These are phyloP conservation scores for Accipiter virgatus DNA, from an alignment of 2,113 vertebrate genomes.

Conservation along the genomic window DNA sequence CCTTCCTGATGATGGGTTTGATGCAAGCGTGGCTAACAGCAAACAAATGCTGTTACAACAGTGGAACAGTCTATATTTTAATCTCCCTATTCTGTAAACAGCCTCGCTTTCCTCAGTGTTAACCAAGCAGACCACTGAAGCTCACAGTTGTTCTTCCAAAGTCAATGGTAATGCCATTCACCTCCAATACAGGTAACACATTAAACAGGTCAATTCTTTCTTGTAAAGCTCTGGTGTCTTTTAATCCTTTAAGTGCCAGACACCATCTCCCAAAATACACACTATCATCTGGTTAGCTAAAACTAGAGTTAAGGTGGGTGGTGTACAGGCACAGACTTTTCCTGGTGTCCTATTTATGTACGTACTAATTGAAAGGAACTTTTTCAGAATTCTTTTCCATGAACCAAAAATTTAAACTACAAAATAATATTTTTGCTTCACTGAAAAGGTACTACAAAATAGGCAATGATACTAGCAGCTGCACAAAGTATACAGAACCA, in stretches of 20 bases:
- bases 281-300: constrained; percentile 35
- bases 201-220: not conserved
- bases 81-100: not conserved
- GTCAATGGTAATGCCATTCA: not conserved
- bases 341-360: not conserved
- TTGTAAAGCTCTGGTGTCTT: not conserved
- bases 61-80: not conserved
- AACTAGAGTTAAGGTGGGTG: constrained; percentile 26
- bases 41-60: not conserved
- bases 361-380: not conserved
- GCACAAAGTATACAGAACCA: not conserved
- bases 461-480: not conserved
- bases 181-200: not conserved
- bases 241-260: constrained; percentile 25
- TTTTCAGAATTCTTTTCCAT: not conserved
- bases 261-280: constrained; percentile 41
- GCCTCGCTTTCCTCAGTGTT: not conserved
- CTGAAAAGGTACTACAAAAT: not conserved
- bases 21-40: not conserved
- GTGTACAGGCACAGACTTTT: constrained; percentile 8
- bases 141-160: not conserved
- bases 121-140: not conserved
- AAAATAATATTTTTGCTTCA: not conserved
- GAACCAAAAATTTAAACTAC: not conserved
- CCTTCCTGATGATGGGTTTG: not conserved